phyloP scores from a whole-genome alignment of 35 echinoderm and acorn worm species.

The Chiridota heheva region DNA sequence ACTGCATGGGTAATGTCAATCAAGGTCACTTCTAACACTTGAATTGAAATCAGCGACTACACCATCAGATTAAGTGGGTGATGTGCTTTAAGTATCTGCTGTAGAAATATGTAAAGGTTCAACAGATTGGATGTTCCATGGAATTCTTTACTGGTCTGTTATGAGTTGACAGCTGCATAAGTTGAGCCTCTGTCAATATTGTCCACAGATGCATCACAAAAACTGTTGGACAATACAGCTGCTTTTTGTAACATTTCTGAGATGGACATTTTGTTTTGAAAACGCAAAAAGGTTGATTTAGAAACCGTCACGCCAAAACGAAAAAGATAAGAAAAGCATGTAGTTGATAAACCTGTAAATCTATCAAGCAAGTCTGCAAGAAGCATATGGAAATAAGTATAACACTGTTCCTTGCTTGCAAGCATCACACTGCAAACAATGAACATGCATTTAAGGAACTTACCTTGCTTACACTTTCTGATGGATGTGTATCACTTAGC shows the following conservation, averaged over 20 bases:
- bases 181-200: slow-evolving; percentile 31
- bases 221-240: background rate
- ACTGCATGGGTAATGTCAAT: background rate
- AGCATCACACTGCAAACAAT: slow-evolving; percentile 16
- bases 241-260: slow-evolving; percentile 18
- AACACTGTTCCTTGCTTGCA: slow-evolving; percentile 19
- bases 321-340: slow-evolving; percentile 7
- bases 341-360: slow-evolving; percentile 25
- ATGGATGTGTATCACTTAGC: slow-evolving; percentile 29
- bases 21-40: too few relatives aligned
- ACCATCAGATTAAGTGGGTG: too few relatives aligned
- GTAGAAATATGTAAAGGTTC: slow-evolving; percentile 27
- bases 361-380: slow-evolving; percentile 49
- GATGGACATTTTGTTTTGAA: slow-evolving; percentile 8
- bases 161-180: slow-evolving; percentile 33
- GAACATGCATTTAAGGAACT: slow-evolving; percentile 20
- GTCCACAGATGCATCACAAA: slow-evolving; percentile 41
- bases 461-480: slow-evolving; percentile 11
- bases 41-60: too few relatives aligned
- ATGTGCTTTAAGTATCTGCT: background rate
- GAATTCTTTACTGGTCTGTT: slow-evolving; percentile 18
- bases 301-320: slow-evolving; percentile 37
- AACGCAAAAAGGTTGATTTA: slow-evolving; percentile 26
- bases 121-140: slow-evolving; percentile 60
- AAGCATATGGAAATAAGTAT: slow-evolving; percentile 16